phyloP scores from a whole-genome alignment of 2,888 invertebrate genomes.

The Strigamia transsilvanica region DNA sequence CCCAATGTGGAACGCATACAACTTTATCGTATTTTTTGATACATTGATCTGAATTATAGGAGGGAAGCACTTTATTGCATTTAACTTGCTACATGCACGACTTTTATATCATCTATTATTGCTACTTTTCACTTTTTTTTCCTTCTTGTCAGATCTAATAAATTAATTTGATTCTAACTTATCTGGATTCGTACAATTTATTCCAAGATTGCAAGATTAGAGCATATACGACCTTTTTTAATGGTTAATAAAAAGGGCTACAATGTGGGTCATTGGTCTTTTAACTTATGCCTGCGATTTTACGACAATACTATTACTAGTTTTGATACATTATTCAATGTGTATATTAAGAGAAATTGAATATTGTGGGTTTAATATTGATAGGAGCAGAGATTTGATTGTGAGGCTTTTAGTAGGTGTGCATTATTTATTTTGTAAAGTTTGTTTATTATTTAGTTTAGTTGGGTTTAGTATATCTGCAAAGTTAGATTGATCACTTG shows the following conservation, averaged over 20 bases:
- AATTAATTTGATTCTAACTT: background rate
- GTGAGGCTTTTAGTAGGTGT: background rate
- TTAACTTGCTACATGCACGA: background rate
- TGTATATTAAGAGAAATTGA: no score
- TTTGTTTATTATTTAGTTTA: background rate
- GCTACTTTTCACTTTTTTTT: slow-evolving; percentile 8
- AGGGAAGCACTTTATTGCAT: slow-evolving; percentile 1
- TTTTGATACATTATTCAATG: no score
- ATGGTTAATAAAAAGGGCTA: background rate
- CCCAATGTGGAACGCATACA: background rate
- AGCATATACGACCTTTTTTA: background rate
- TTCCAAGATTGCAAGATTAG: background rate
- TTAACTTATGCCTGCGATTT: background rate
- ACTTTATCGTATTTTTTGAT: background rate
- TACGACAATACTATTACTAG: no score
- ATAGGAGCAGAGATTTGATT: background rate
- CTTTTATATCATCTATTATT: background rate
- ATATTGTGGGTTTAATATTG: no score
- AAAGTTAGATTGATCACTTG: background rate
- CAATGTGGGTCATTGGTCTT: background rate
- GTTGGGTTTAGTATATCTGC: background rate
- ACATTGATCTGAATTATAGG: slow-evolving; percentile 8
- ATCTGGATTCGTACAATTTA: background rate
- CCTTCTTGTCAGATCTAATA: background rate
- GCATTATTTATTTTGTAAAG: background rate